phyloP scores from a whole-genome alignment of 1,140 invertebrate species.

The Magallana angulata region DNA sequence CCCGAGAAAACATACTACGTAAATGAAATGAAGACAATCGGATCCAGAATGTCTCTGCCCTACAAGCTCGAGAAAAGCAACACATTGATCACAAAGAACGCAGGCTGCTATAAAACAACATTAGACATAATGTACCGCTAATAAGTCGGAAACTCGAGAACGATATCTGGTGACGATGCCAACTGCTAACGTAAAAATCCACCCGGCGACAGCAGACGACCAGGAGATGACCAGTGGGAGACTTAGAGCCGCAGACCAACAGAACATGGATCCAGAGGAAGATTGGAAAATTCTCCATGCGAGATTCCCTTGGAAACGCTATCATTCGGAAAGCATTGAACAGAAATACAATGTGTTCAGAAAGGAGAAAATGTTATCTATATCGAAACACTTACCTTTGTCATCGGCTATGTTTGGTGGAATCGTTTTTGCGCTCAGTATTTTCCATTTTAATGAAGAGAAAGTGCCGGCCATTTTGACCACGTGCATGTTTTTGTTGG shows the following conservation, averaged over 20 bases:
- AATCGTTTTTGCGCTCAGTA: neutral
- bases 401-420: neutral
- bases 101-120: too few species aligned
- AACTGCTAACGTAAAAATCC: neutral
- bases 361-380: constrained; percentile 14
- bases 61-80: too few species aligned
- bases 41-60: too few species aligned
- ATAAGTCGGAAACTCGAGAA: too few species aligned
- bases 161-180: neutral
- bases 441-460: constrained; percentile 9
- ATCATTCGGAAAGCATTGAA: neutral
- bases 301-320: constrained; percentile 12
- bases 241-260: neutral
- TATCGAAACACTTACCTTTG: neutral
- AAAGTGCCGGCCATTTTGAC: neutral
- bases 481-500: neutral
- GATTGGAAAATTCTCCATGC: constrained; percentile 1
- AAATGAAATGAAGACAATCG: too few species aligned
- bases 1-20: too few species aligned
- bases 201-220: neutral
- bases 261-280: neutral
- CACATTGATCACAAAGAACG: too few species aligned
- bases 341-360: constrained; percentile 20
- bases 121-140: too few species aligned
- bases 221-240: neutral